Base-by-base conservation (phyloP, 2,113 vertebrate species). In the Lophura nycthemera region DNA sequence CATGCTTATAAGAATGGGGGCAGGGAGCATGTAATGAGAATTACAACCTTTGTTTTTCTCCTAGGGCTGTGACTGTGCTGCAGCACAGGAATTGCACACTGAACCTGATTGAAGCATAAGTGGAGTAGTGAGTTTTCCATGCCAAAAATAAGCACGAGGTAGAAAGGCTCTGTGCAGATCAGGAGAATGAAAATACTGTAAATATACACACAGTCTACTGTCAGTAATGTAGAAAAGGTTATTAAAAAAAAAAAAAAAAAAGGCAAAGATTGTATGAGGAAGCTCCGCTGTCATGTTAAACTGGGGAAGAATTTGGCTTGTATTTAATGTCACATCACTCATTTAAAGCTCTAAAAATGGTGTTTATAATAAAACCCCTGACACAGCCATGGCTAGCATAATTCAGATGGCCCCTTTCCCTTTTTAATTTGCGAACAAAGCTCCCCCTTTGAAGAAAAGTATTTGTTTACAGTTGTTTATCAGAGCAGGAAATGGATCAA, bases 391-490 rank as follows among this genome's bases (percentile, higher is more conserved):
- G 72, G 50, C 72, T 66, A 42, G 65, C 19, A 4, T 76, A 69
- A 69, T 92, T 93, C 91, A 87, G 65, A 92, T 72, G 78, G 77
- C 50, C 50, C 27, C 85, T 92, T 96, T 89, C 69, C 81, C 76
- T 90, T 81, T 90, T 85, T 71, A 63, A 84, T 93, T 96, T 90
- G 76, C 57, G 77, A 93, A 80, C 78, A 88, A 72, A 91, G 64
- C 72, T 72, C 10, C 38, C 90, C 65, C 90, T 97, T 96, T 97
- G 94, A 96, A 95, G 92, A 78, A n/a, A 90, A 86, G 80, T 82
- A 74, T 90, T 93, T 97, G 91, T 95, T 96, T 96, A 94, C 89
- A 50, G 13, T 88, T 96, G 79, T 96, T 92, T 95, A 95, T 91
- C 89, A 10, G 92, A 93, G 79, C 85, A 92, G 94, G 95, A 95